Percentiles rank a stretch among this genome's conserved stretches.
These are phyloP conservation scores for Tapirus terrestris DNA, from an alignment of 2,113 vertebrate genomes.

Conservation along the genomic window DNA sequence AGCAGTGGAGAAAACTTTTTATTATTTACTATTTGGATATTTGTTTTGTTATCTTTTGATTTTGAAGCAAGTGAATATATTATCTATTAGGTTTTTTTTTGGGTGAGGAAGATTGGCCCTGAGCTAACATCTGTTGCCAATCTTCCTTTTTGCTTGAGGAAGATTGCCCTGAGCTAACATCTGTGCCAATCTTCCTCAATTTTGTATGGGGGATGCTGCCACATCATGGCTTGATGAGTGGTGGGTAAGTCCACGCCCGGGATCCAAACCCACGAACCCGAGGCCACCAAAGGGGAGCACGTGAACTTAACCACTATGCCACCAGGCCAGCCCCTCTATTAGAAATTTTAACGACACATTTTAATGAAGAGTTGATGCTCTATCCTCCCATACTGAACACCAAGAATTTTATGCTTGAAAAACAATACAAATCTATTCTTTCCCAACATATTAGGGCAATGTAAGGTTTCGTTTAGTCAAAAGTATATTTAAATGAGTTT, in stretches of 20 bases:
- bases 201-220: too few relatives aligned
- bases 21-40: not conserved
- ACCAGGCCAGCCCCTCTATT: not conserved
- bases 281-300: too few relatives aligned
- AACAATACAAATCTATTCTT: not conserved
- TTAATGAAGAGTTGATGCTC: not conserved
- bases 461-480: not conserved
- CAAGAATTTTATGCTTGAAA: not conserved
- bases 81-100: not conserved
- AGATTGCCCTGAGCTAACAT: too few relatives aligned
- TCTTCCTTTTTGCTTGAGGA: too few relatives aligned
- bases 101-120: too few relatives aligned
- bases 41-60: not conserved
- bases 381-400: not conserved
- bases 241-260: too few relatives aligned
- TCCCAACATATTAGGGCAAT: not conserved
- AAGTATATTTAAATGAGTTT: constrained; percentile 15
- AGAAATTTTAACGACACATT: not conserved
- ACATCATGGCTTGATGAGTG: too few relatives aligned
- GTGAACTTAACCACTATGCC: too few relatives aligned
- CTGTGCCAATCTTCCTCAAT: too few relatives aligned
- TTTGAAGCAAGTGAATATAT: not conserved
- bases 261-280: too few relatives aligned
- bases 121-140: too few relatives aligned
- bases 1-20: not conserved